These are phyloP conservation scores for Idaea straminata DNA, from an alignment of 2,888 invertebrate genomes.

Conservation along the genomic window DNA sequence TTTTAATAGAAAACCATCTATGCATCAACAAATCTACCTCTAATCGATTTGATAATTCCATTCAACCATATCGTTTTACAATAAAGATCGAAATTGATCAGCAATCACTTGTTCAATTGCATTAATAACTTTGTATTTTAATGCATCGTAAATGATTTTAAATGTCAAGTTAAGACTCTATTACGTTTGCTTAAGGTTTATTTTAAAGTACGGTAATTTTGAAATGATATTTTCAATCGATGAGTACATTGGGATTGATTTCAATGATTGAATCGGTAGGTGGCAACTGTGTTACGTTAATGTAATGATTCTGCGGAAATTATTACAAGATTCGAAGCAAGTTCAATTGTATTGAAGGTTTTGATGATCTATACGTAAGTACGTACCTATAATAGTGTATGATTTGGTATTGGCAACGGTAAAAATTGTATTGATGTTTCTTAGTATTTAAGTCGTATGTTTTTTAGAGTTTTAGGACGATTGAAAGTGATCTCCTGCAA, in stretches of 20 bases:
- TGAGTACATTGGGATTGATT: conserved; percentile 66
- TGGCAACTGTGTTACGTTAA: conserved; percentile 66
- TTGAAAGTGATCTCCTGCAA: too few relatives aligned
- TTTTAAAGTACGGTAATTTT: conserved; percentile 14
- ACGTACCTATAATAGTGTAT: neutral
- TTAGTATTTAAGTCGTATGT: too few relatives aligned
- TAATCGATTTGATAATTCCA: neutral
- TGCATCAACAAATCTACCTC: conserved; percentile 39
- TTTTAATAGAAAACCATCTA: conserved; percentile 59
- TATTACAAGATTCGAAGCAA: neutral
- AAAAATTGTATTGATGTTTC: too few relatives aligned
- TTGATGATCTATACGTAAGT: neutral
- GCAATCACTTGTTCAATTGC: neutral
- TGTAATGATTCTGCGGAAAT: conserved; percentile 11
- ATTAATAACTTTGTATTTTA: neutral
- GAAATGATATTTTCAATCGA: conserved; percentile 51
- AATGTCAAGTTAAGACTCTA: conserved; percentile 19
- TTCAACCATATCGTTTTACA: neutral
- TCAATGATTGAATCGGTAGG: conserved; percentile 71
- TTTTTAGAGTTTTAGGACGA: too few relatives aligned
- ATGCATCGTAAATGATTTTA: neutral
- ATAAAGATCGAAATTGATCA: neutral
- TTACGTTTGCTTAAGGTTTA: fast-evolving
- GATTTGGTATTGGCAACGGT: too few relatives aligned
- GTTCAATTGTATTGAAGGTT: neutral